These are phyloP conservation scores for Gastrophysa polygoni DNA, from an alignment of 2,888 invertebrate genomes.

Conservation along the genomic window DNA sequence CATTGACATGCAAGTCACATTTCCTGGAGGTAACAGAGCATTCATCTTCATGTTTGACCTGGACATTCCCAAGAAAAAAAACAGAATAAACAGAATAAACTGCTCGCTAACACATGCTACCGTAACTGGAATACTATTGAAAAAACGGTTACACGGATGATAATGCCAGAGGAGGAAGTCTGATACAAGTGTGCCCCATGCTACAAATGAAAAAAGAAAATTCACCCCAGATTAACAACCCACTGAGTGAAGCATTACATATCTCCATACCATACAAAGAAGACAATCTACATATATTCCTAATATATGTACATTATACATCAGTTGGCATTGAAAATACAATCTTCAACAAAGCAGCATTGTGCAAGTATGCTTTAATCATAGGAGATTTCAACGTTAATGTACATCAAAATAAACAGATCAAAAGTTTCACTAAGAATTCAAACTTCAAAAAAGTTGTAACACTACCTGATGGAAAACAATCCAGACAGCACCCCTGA, in stretches of 20 bases:
- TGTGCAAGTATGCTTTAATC: too few relatives aligned
- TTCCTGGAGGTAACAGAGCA: conserved; percentile 9
- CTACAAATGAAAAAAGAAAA: too few relatives aligned
- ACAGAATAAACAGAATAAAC: neutral
- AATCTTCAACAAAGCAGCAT: conserved; percentile 11
- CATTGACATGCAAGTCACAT: conserved; percentile 15
- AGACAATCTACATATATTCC: conserved; percentile 15
- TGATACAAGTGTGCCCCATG: neutral
- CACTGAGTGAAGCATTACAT: conserved; percentile 18
- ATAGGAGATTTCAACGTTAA: too few relatives aligned
- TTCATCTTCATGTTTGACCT: too few relatives aligned
- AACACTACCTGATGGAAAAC: too few relatives aligned
- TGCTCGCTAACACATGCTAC: too few relatives aligned
- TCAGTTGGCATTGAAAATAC: neutral
- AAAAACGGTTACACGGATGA: neutral
- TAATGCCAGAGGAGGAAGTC: neutral
- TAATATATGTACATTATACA: conserved; percentile 13
- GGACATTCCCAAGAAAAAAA: too few relatives aligned
- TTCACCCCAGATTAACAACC: conserved; percentile 17
- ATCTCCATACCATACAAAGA: conserved; percentile 17
- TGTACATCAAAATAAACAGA: too few relatives aligned
- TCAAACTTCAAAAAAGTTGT: too few relatives aligned
- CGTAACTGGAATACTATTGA: neutral
- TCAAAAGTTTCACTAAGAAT: too few relatives aligned
- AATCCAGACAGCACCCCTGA: too few relatives aligned